A percentile compares a stretch with the other conserved stretches of the same genome.
Evolutionary conservation across 2,888 invertebrate species (phyloP).

Genomic region (Amphipyra berbera): DNA sequence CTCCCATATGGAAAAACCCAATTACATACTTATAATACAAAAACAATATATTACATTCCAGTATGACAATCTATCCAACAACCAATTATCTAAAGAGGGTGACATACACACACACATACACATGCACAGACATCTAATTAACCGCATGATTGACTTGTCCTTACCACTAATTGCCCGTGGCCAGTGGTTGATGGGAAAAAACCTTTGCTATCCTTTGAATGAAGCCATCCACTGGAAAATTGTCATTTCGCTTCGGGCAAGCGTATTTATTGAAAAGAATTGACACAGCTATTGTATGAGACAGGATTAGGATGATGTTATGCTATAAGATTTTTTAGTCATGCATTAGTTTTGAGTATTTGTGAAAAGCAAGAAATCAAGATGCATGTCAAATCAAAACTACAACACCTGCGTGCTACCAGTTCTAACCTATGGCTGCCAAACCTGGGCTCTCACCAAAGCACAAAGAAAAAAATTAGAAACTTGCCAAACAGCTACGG

Average conservation of each 20-base stretch:
- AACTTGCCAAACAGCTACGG: no score
- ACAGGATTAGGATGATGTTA: slow-evolving; percentile 2
- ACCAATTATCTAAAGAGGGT: slow-evolving; percentile 50
- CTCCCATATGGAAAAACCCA: no score
- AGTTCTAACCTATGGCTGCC: no score
- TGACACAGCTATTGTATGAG: not conserved
- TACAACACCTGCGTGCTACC: no score
- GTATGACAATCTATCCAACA: slow-evolving; percentile 20
- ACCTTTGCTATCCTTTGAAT: slow-evolving; percentile 60
- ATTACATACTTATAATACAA: no score
- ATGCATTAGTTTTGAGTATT: not conserved
- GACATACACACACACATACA: slow-evolving; percentile 12
- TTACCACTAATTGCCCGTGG: slow-evolving; percentile 74
- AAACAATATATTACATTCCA: not conserved
- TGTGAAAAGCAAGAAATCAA: no score
- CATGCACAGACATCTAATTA: slow-evolving; percentile 69
- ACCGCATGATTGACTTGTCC: slow-evolving; percentile 74
- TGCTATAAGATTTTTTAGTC: not conserved
- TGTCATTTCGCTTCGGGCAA: slow-evolving; percentile 56
- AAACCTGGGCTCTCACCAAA: no score
- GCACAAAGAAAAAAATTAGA: no score
- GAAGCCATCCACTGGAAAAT: slow-evolving; percentile 71
- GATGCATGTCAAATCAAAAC: no score
- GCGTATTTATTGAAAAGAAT: slow-evolving; percentile 42
- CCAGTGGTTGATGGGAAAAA: slow-evolving; percentile 67